Evolutionary conservation across 2,888 invertebrate species (phyloP).

Genomic region (Eristalis tenax): DNA sequence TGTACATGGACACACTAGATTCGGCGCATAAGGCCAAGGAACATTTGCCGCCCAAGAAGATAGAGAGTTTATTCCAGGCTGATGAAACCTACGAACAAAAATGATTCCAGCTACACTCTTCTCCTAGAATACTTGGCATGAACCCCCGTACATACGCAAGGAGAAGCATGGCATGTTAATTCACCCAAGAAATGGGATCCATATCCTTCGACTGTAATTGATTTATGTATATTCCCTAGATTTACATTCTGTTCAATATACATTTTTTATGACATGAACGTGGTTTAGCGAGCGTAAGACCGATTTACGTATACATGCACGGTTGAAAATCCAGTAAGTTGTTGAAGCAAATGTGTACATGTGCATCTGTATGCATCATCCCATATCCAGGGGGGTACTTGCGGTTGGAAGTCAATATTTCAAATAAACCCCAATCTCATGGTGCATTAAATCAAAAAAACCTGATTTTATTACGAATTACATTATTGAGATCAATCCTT

Average conservation of each 20-base stretch:
- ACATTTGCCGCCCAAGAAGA: neutral
- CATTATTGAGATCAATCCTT: slow-evolving; percentile 60
- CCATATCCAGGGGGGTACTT: neutral
- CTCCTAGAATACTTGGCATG: neutral
- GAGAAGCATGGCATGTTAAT: neutral
- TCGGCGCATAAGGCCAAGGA: neutral
- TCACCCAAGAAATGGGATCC: slow-evolving; percentile 5
- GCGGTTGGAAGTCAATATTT: neutral
- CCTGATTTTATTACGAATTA: slow-evolving; percentile 61
- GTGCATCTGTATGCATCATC: neutral
- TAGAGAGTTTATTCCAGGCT: neutral
- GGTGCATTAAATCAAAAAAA: neutral
- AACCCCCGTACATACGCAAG: neutral
- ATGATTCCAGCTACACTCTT: neutral
- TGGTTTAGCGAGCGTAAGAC: slow-evolving; percentile 56
- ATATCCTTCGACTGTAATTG: slow-evolving; percentile 67
- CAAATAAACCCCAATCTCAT: neutral
- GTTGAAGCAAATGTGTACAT: neutral
- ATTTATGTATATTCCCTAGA: slow-evolving; percentile 64
- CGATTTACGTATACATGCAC: neutral
- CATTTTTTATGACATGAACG: slow-evolving; percentile 65
- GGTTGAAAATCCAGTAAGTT: neutral
- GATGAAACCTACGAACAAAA: neutral
- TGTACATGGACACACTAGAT: neutral
- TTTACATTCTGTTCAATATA: slow-evolving; percentile 68